Base-by-base conservation (phyloP, 2,797 vertebrate species). In the Sardinella longiceps region DNA sequence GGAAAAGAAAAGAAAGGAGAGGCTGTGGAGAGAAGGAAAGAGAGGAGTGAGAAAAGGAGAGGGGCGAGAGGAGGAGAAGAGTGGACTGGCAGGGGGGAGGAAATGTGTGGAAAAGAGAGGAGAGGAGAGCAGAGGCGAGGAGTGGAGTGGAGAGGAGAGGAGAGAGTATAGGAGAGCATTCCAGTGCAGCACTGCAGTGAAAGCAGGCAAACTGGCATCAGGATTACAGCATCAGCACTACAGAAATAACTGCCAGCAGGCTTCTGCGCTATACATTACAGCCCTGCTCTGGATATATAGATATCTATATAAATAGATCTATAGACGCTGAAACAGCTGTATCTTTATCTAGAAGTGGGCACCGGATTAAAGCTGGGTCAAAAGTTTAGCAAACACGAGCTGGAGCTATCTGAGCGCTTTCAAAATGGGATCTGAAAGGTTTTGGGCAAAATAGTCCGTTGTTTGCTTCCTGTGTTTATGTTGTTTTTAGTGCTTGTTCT, bases 161-260 rank as follows among this genome's bases (percentile, higher is more conserved):
- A 70, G 63, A 30, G 28, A 30, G 25, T 33, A 11, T 9, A 66
- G 10, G 9, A 66, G 25, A 39, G 70, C 70, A 77, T 77, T 77
- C 70, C 37, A 39, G 63, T 20, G 20, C 70, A 77, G 33, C 70
- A 77, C 70, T 77, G 70, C 70, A 77, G 70, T 77, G 70, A 39
- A 37, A 77, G 37, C 18, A 43, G 70, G 37, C 15, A 43, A 77
- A 77, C 70, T 77, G 70, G 70, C 70, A 18, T 77, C 37, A 77
- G 33, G 33, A 77, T 77, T 77, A 77, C 70, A 43, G 33, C 70
- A 77, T 77, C 70, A 77, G 70, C 70, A 77, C 70, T 77, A 77
- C 70, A 39, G 37, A 77, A 77, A 77, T 77, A 77, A 77, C 33
- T 43, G 70, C 70, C 37, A 7, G 70, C 33, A 77, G 37, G 33